These are phyloP conservation scores for Actinia equina DNA, from an alignment of 64 coral and sea anemone genomes.

Conservation along the genomic window DNA sequence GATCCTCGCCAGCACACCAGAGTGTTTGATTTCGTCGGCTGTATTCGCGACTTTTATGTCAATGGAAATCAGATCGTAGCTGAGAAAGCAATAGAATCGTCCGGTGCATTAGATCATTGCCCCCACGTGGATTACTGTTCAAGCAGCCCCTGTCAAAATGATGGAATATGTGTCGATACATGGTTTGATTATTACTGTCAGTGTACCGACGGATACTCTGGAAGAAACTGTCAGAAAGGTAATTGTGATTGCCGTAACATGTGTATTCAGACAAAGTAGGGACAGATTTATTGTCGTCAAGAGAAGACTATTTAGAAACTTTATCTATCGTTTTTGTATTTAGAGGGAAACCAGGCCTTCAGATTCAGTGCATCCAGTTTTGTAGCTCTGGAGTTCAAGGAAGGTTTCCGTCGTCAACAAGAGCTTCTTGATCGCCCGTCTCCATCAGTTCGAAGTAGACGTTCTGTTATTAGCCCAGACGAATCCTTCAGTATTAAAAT, in stretches of 20 bases:
- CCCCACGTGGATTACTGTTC: conserved; percentile 55
- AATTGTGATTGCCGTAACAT: background rate
- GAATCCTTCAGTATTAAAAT: conserved; percentile 66
- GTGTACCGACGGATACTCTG: conserved; percentile 61
- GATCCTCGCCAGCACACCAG: conserved; percentile 59
- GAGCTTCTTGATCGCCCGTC: conserved; percentile 46
- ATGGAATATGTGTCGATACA: conserved; percentile 66
- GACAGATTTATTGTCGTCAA: background rate
- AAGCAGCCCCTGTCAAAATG: conserved; percentile 48
- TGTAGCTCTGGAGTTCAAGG: conserved; percentile 63
- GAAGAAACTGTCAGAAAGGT: conserved; percentile 84
- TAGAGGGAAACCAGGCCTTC: conserved; percentile 30
- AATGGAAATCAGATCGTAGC: conserved; percentile 57
- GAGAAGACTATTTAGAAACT: background rate
- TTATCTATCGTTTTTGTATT: conserved; percentile 3
- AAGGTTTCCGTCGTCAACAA: conserved; percentile 62
- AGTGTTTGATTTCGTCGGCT: conserved; percentile 88
- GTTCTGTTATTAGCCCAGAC: conserved; percentile 13
- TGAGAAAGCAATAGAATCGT: conserved; percentile 17
- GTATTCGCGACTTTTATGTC: conserved; percentile 78
- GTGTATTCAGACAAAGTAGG: background rate
- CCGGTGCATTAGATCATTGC: conserved; percentile 50
- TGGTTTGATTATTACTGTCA: conserved; percentile 89
- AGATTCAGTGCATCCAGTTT: conserved; percentile 71
- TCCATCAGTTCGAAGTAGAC: conserved; percentile 26